phyloP scores from a whole-genome alignment of 1,140 invertebrate species.

The Brachionus plicatilis region DNA sequence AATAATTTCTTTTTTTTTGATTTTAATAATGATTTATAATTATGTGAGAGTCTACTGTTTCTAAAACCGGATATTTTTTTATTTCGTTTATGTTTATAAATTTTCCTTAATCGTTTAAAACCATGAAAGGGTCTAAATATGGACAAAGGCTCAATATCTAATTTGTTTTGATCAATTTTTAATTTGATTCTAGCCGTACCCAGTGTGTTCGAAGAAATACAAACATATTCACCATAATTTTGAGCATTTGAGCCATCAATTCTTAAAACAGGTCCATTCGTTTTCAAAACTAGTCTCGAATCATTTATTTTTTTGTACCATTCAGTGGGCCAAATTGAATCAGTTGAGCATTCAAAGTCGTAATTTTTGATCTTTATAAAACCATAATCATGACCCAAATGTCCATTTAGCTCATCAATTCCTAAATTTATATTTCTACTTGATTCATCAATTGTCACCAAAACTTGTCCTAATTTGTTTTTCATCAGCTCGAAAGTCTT shows the following conservation, averaged over 20 bases:
- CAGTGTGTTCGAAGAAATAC: neutral
- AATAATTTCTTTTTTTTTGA: neutral
- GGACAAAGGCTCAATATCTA: neutral
- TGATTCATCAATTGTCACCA: neutral
- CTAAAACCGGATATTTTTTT: neutral
- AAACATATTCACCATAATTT: neutral
- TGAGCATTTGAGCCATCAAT: neutral
- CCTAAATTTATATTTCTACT: neutral
- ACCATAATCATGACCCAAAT: neutral
- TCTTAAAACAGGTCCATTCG: neutral
- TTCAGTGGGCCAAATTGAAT: constrained; percentile 36
- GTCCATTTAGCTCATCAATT: neutral
- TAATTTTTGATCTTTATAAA: neutral
- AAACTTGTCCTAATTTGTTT: neutral
- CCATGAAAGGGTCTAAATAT: neutral
- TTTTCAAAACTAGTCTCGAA: neutral
- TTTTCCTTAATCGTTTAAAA: neutral
- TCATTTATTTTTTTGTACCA: constrained; percentile 28
- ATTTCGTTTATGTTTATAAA: neutral
- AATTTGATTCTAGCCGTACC: neutral
- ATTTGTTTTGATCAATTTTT: neutral
- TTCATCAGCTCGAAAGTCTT: constrained; percentile 12
- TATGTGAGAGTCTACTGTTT: neutral
- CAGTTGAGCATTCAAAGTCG: constrained; percentile 14
- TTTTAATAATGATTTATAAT: neutral